Conservation (phyloP, 64 coral and sea anemone genomes). For the Dendronephthya gigantea region DNA sequence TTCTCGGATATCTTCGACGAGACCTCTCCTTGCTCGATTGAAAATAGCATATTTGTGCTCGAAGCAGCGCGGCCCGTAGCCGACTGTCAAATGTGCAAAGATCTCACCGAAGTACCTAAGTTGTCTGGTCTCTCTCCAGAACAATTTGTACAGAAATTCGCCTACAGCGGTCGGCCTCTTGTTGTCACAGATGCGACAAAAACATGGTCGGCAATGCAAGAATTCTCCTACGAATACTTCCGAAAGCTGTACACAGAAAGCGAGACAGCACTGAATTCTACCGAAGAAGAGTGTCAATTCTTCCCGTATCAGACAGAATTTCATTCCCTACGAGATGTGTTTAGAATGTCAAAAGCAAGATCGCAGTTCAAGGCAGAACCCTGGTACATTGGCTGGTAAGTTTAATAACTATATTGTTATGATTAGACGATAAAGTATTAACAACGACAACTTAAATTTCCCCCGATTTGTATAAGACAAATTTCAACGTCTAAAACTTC, state of each 20-base stretch:
- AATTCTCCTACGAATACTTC: slow-evolving; percentile 73
- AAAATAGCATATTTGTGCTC: slow-evolving; percentile 63
- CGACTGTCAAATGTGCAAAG: slow-evolving; percentile 86
- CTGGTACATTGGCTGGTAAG: slow-evolving; percentile 98
- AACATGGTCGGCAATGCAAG: slow-evolving; percentile 70
- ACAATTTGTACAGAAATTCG: slow-evolving; percentile 61
- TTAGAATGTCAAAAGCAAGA: slow-evolving; percentile 77
- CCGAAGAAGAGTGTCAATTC: slow-evolving; percentile 91
- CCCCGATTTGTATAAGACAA: too few relatives aligned
- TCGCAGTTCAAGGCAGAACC: slow-evolving; percentile 63
- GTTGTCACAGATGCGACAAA: slow-evolving; percentile 76
- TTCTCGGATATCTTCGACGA: slow-evolving; percentile 40
- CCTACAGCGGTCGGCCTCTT: slow-evolving; percentile 73
- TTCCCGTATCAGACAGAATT: slow-evolving; percentile 95
- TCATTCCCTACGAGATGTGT: slow-evolving; percentile 46
- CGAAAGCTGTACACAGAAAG: slow-evolving; percentile 64
- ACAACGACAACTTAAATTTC: too few relatives aligned
- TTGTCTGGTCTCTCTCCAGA: slow-evolving; percentile 58
- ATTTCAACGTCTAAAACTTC: too few relatives aligned
- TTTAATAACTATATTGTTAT: neutral
- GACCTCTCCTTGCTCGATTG: slow-evolving; percentile 46
- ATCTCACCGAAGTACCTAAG: slow-evolving; percentile 49
- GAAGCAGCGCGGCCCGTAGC: slow-evolving; percentile 64
- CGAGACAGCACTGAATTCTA: slow-evolving; percentile 50
- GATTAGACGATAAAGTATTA: too few relatives aligned